These are phyloP conservation scores for Hirtodrosophila alboralis DNA, from an alignment of 2,888 invertebrate species.

Conservation along the genomic window DNA sequence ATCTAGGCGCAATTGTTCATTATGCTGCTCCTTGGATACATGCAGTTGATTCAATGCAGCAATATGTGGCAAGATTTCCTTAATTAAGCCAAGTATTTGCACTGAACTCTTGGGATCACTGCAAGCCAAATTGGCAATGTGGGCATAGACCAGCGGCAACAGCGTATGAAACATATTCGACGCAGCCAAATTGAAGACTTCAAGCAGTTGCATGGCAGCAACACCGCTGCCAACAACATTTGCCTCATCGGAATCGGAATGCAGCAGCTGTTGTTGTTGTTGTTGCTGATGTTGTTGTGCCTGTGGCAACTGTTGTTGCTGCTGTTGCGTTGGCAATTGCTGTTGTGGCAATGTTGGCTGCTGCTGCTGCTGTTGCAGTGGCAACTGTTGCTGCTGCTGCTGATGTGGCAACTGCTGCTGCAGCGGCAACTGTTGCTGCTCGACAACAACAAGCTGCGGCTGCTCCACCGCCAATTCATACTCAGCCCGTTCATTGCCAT, in stretches of 20 bases:
- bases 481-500: constrained; percentile 83
- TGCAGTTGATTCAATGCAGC: constrained; percentile 91
- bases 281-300: constrained; percentile 16
- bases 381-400: constrained; percentile 31
- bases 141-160: constrained; percentile 93
- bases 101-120: constrained; percentile 95
- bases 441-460: too few relatives aligned
- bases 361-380: constrained; percentile 34
- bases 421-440: constrained; percentile 31
- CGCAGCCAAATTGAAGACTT: constrained; percentile 83
- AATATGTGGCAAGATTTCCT: constrained; percentile 94
- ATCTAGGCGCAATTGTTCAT: constrained; percentile 79
- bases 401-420: constrained; percentile 22
- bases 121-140: constrained; percentile 90
- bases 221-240: constrained; percentile 41
- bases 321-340: constrained; percentile 17
- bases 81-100: constrained; percentile 92
- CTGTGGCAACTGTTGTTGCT: constrained; percentile 19
- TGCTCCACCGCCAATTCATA: constrained; percentile 77
- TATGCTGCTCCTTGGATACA: constrained; percentile 77
- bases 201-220: constrained; percentile 81
- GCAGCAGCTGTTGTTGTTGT: constrained; percentile 39
- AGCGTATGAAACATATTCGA: constrained; percentile 89
- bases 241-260: constrained; percentile 82
- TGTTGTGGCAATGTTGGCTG: constrained; percentile 17